Evolutionary conservation across 2,888 invertebrate genomes (phyloP).

Genomic region (Drosophila longiperda): DNA sequence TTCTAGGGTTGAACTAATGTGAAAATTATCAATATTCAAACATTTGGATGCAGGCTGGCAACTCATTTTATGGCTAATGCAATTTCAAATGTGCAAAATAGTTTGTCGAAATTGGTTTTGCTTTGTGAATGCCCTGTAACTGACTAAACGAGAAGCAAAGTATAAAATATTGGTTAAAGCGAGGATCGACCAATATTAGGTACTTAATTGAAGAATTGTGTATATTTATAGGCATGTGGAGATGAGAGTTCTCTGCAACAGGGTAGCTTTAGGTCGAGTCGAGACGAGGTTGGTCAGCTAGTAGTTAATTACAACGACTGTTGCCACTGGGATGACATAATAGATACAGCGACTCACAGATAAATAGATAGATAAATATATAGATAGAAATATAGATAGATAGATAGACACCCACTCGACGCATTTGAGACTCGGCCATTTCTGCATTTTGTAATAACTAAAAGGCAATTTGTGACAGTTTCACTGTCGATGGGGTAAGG

Average conservation of each 20-base stretch:
- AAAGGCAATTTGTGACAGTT: constrained; percentile 71
- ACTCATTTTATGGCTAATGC: constrained; percentile 31
- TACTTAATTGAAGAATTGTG: not conserved
- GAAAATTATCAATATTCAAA: constrained; percentile 10
- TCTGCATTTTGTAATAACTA: constrained; percentile 72
- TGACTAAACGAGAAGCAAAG: not conserved
- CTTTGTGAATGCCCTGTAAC: constrained; percentile 7
- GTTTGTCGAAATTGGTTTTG: constrained; percentile 4
- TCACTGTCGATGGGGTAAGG: constrained; percentile 1
- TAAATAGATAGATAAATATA: constrained; percentile 21
- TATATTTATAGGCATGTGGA: not conserved
- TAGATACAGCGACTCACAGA: constrained; percentile 16
- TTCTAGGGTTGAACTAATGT: constrained; percentile 12
- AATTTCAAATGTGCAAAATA: constrained; percentile 23
- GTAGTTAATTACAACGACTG: constrained; percentile 39
- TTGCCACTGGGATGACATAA: constrained; percentile 59
- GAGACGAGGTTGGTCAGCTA: constrained; percentile 2
- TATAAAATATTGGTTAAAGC: not conserved
- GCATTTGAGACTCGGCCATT: constrained; percentile 22
- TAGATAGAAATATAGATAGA: constrained; percentile 23
- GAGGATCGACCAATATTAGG: not conserved
- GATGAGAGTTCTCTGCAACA: not conserved
- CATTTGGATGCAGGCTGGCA: constrained; percentile 42
- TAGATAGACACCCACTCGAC: constrained; percentile 45
- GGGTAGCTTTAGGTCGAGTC: not conserved